Base-by-base conservation (phyloP, 2,888 invertebrate species). In the Hyposoter dolosus region DNA sequence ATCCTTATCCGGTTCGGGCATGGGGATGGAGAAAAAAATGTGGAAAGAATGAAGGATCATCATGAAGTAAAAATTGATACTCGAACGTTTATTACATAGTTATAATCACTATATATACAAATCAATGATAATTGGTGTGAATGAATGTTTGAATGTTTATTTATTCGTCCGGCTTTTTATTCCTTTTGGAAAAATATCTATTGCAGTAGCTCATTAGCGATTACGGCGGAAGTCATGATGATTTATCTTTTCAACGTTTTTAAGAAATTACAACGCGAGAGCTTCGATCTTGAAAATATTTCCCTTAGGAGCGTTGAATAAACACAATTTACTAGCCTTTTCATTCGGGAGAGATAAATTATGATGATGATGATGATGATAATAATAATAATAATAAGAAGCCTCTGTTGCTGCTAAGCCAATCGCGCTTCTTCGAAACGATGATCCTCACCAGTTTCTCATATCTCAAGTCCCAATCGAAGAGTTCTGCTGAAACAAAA, bases 401-500 rank as follows among this genome's bases (percentile, higher is more conserved):
- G 83, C 17, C 53, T 74, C 74, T 65, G 63, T 32, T 35, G 79
- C 47, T 71, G 69, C 43, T 47, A 47, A 47, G 23, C 60, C 47
- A 63, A 32, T 83, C 50, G 28, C n/a, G 75, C 10, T 63, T 86
- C 83, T 78, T 86, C 81, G 83, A 56, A 82, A 83, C 78, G 77
- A 74, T 81, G 83, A 83, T 66, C 76, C 68, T 47, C 76, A 80
- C 68, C 83, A 75, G 45, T 76, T 69, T 78, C 50, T 82, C 83
- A 72, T 66, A 45, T 28, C 53, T 71, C 17, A 19, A 75, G 84
- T 82, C 87, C 80, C 82, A 74, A 86, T 84, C 79, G 78, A 65
- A 76, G 71, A 80, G 86, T 50, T 83, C 86, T 86, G 87, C 91
- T 91, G 90, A 90, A 91, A 91, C 90, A 91, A 90, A 90, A 91